Evolutionary conservation across 2,797 vertebrate genomes (phyloP).

Genomic region (Steatocranus sp.): DNA sequence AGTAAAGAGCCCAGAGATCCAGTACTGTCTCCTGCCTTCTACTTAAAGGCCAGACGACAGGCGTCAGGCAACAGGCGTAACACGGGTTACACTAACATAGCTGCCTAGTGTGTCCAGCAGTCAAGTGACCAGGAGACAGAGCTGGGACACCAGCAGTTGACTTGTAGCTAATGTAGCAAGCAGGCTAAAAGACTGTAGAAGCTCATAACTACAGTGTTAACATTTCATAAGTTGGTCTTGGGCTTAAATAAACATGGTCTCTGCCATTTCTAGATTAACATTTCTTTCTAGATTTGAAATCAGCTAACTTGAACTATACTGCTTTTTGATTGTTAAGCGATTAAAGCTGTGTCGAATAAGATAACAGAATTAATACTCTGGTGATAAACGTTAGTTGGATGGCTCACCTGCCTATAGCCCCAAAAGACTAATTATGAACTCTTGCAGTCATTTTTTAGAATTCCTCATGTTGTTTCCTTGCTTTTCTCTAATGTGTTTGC

Average conservation of each 20-base stretch:
- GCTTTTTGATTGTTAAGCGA: neutral
- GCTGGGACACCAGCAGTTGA: neutral
- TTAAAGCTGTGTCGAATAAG: neutral
- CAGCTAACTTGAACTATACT: neutral
- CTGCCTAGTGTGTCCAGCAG: neutral
- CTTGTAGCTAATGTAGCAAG: neutral
- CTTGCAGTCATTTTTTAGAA: neutral
- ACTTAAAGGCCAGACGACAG: neutral
- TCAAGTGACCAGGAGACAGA: neutral
- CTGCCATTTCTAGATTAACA: neutral
- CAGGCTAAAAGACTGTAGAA: neutral
- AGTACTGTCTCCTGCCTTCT: neutral
- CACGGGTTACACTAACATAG: neutral
- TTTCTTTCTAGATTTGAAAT: neutral
- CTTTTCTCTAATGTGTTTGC: neutral
- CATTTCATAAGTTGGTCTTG: fast-evolving
- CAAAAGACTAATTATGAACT: neutral
- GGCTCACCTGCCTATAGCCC: neutral
- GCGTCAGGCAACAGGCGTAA: fast-evolving
- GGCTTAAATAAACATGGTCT: neutral
- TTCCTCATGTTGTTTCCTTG: neutral
- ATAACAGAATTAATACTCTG: neutral
- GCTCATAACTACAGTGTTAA: neutral
- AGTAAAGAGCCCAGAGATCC: neutral
- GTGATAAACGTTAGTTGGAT: neutral